These are phyloP conservation scores for Rhinoraja longicauda DNA, from an alignment of 2,797 vertebrate genomes.

Conservation along the genomic window DNA sequence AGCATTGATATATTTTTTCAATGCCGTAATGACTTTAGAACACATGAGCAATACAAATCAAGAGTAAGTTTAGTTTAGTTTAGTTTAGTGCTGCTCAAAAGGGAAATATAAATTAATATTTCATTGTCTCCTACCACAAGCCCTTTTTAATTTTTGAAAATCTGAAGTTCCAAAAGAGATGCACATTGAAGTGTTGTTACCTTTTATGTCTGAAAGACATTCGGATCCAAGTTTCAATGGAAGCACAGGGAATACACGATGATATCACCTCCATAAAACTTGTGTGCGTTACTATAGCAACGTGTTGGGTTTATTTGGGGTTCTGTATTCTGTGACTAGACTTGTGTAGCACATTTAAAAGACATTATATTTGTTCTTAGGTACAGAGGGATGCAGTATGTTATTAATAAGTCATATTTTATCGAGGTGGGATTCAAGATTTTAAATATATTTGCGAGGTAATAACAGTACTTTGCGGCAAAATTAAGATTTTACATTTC, in stretches of 20 bases:
- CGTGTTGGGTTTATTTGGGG: neutral
- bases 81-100: neutral
- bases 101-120: slow-evolving; percentile 32
- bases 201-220: neutral
- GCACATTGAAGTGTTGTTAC: neutral
- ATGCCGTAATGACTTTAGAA: neutral
- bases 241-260: slow-evolving; percentile 26
- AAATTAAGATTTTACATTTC: neutral
- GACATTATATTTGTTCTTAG: neutral
- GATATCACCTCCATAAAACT: slow-evolving; percentile 32
- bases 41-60: slow-evolving; percentile 5
- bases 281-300: slow-evolving; percentile 23
- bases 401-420: neutral
- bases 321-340: neutral
- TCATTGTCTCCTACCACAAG: slow-evolving; percentile 10
- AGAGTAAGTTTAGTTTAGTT: neutral
- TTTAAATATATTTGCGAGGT: neutral
- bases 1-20: neutral
- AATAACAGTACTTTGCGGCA: neutral
- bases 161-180: neutral
- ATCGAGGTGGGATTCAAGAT: slow-evolving; percentile 17
- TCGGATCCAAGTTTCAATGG: slow-evolving; percentile 31
- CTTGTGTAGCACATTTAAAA: slow-evolving; percentile 24
- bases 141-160: slow-evolving; percentile 17
- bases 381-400: neutral